Evolutionary conservation across 2,888 invertebrate species (phyloP).

Genomic region (Carterocephalus palaemon): DNA sequence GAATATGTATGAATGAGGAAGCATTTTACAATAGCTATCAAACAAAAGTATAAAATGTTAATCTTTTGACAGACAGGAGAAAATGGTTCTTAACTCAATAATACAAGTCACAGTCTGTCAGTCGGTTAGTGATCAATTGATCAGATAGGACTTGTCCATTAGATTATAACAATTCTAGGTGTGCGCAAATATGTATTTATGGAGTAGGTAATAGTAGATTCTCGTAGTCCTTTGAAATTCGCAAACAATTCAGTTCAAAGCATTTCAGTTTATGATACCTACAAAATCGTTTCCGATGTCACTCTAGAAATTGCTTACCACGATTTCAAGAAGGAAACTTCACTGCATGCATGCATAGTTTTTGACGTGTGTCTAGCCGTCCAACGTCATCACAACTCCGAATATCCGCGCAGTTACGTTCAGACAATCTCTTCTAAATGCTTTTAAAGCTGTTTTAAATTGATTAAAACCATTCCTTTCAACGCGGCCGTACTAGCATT

Average conservation of each 20-base stretch:
- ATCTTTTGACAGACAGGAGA: too few relatives aligned
- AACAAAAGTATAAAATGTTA: too few relatives aligned
- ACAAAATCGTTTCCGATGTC: constrained; percentile 14
- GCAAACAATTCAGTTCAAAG: not conserved
- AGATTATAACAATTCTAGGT: too few relatives aligned
- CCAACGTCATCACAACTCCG: constrained; percentile 20
- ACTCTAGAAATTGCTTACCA: constrained; percentile 15
- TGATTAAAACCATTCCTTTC: constrained; percentile 22
- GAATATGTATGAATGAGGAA: constrained; percentile 33
- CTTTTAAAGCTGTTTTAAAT: constrained; percentile 21
- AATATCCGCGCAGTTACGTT: constrained; percentile 17
- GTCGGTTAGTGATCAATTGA: too few relatives aligned
- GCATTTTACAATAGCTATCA: constrained; percentile 16
- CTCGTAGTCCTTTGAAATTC: too few relatives aligned
- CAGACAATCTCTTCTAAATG: constrained; percentile 20
- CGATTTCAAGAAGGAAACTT: constrained; percentile 15
- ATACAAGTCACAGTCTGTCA: too few relatives aligned
- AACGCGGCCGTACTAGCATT: constrained; percentile 4
- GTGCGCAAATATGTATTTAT: too few relatives aligned
- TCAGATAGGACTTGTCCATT: too few relatives aligned
- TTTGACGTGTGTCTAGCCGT: constrained; percentile 22
- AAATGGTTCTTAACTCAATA: too few relatives aligned
- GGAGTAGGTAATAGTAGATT: too few relatives aligned
- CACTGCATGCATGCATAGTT: constrained; percentile 22
- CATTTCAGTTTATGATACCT: constrained; percentile 7